Conservation (phyloP, 2,888 invertebrate genomes). For the Xiphydria camelus region DNA sequence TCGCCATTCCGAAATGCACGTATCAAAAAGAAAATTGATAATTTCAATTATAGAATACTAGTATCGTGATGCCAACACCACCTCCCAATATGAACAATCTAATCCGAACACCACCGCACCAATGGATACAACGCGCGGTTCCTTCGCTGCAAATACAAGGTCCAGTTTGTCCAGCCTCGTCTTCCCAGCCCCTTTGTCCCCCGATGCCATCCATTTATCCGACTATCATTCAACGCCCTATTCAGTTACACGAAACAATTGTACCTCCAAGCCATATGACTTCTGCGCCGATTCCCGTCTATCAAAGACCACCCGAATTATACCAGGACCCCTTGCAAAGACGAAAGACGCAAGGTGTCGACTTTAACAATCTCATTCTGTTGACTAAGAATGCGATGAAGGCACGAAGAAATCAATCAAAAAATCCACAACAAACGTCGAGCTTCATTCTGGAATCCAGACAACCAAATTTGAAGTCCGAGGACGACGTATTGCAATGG, state of each 20-base stretch:
- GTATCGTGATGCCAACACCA: constrained; percentile 39
- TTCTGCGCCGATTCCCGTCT: constrained; percentile 43
- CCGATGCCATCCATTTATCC: constrained; percentile 41
- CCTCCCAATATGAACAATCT: constrained; percentile 31
- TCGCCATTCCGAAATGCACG: no score
- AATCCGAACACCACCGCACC: constrained; percentile 40
- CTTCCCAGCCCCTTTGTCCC: constrained; percentile 32
- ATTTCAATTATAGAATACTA: constrained; percentile 33
- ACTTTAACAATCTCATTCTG: constrained; percentile 51
- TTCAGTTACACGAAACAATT: constrained; percentile 27
- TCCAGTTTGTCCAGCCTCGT: constrained; percentile 9
- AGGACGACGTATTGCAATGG: constrained; percentile 34
- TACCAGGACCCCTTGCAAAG: constrained; percentile 39
- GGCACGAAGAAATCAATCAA: constrained; percentile 39
- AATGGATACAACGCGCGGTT: constrained; percentile 44
- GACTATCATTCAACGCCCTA: constrained; percentile 38
- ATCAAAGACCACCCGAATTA: constrained; percentile 46
- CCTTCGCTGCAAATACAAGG: constrained; percentile 39
- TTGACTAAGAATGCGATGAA: constrained; percentile 50
- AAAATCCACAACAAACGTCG: constrained; percentile 29
- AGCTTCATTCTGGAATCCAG: constrained; percentile 33
- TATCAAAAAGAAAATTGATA: constrained; percentile 2
- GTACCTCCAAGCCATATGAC: constrained; percentile 19
- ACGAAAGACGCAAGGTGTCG: constrained; percentile 45
- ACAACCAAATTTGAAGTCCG: constrained; percentile 33